phyloP scores from a whole-genome alignment of 2,113 vertebrate species.

The human region GRCh38 chr1:6253501-6254000 shows the following conservation, averaged over 20 bases:
- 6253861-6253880: conserved; percentile 92
- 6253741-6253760: conserved; percentile 94
- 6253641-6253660: not conserved
- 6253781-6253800: conserved; percentile 92
- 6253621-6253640: not conserved
- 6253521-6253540: not conserved
- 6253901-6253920: conserved; percentile 92
- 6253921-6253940: conserved; percentile 92
- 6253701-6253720: conserved; percentile 86
- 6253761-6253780: conserved; percentile 94
- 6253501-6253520: not conserved
- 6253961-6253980: conserved; percentile 93
- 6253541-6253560: not conserved
- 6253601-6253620: not conserved
- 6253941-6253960: conserved; percentile 92
- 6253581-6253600: not conserved
- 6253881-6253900: conserved; percentile 85
- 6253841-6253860: conserved; percentile 95
- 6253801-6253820: conserved; percentile 94
- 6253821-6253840: conserved; percentile 95
- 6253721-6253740: conserved; percentile 93
- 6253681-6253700: not conserved
- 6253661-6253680: not conserved
- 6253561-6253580: not conserved
- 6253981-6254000: conserved; percentile 94